Evolutionary conservation across 1,140 invertebrate species (phyloP).

Genomic region (Bombus difficillimus): DNA sequence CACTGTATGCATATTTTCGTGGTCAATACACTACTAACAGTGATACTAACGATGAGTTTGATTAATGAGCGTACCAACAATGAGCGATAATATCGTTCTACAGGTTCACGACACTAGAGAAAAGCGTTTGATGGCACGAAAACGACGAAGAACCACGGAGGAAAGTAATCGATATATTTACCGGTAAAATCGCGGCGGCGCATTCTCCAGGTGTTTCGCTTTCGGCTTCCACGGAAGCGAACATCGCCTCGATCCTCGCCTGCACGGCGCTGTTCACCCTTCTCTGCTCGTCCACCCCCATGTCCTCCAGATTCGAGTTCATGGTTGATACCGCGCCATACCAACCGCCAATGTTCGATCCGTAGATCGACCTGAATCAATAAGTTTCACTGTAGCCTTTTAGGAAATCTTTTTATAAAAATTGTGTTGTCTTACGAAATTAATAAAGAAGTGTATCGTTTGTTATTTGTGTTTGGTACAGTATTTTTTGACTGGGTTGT

Average conservation of each 20-base stretch:
- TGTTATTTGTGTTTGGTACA: no score
- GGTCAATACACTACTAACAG: not conserved
- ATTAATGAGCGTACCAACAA: not conserved
- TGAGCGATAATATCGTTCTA: no score
- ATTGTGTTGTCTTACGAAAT: no score
- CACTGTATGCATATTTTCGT: not conserved
- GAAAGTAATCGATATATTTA: conserved; percentile 59
- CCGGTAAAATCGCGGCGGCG: conserved; percentile 80
- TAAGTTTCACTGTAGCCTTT: not conserved
- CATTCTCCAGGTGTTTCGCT: conserved; percentile 82
- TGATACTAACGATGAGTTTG: no score
- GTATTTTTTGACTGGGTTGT: no score
- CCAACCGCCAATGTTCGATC: conserved; percentile 74
- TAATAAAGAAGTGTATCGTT: no score
- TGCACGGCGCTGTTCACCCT: conserved; percentile 89
- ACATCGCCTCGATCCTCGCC: conserved; percentile 92
- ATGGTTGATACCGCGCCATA: conserved; percentile 65
- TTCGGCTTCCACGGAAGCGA: conserved; percentile 89
- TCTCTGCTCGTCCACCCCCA: conserved; percentile 75
- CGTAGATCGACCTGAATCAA: conserved; percentile 73
- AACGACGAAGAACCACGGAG: not conserved
- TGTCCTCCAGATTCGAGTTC: conserved; percentile 61
- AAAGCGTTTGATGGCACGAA: not conserved
- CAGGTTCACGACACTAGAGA: not conserved
- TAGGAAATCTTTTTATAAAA: no score